Percentiles rank a stretch among this genome's conserved stretches.
Evolutionary conservation across 2,113 vertebrate species (phyloP).

Genomic region (Rallus limicola): DNA sequence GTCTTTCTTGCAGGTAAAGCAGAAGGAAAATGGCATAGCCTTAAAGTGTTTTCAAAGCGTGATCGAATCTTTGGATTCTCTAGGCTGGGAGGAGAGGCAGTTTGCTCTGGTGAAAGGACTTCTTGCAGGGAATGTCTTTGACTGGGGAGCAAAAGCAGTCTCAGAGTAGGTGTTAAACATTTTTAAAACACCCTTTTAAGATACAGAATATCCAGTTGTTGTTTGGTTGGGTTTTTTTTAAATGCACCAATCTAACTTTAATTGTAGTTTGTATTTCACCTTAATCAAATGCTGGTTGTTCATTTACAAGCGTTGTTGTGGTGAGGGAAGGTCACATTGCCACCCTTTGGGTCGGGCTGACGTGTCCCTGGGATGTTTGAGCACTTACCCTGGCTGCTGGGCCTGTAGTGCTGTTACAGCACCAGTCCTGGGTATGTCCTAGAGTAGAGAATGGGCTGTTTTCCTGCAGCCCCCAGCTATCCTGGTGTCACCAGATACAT

Average conservation of each 20-base stretch:
- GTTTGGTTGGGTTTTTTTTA: background rate
- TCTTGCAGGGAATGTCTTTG: constrained; percentile 96
- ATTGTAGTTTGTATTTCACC: background rate
- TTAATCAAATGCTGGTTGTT: background rate
- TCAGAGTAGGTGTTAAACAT: constrained; percentile 87
- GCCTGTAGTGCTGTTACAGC: too few species aligned
- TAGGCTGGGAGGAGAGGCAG: constrained; percentile 95
- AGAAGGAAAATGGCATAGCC: constrained; percentile 91
- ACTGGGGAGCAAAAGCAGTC: constrained; percentile 98
- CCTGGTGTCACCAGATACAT: too few species aligned
- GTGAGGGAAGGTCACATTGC: background rate
- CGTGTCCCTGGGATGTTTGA: background rate
- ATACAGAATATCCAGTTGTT: background rate
- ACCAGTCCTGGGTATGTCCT: too few species aligned
- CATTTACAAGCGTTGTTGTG: background rate
- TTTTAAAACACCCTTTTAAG: background rate
- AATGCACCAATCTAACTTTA: background rate
- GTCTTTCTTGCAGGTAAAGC: constrained; percentile 85
- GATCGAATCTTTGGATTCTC: constrained; percentile 83
- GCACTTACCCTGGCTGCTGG: too few species aligned
- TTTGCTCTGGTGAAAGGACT: constrained; percentile 92
- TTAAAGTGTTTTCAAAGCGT: constrained; percentile 89
- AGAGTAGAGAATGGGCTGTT: too few species aligned
- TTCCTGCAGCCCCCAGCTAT: too few species aligned
- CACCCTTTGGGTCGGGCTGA: background rate